Evolutionary conservation across 2,888 invertebrate species (phyloP).

Genomic region (Craniophora ligustri): DNA sequence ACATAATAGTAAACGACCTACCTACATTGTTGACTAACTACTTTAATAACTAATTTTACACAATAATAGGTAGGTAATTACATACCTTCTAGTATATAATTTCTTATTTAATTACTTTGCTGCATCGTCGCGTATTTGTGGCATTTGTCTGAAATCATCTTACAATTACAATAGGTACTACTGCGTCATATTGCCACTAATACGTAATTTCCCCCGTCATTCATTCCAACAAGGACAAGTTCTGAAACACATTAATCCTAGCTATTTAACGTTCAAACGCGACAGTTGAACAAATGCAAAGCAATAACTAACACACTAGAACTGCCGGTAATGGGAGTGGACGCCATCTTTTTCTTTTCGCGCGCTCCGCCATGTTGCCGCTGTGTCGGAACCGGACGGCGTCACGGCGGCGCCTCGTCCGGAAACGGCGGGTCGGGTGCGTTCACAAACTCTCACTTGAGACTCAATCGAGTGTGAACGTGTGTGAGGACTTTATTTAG

Average conservation of each 20-base stretch:
- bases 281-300: slow-evolving; percentile 61
- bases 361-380: slow-evolving; percentile 60
- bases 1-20: too few species aligned
- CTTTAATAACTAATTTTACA: too few species aligned
- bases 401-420: slow-evolving; percentile 77
- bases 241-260: slow-evolving; percentile 45
- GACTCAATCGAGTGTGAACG: slow-evolving; percentile 72
- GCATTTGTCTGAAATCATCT: too few species aligned
- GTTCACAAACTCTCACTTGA: slow-evolving; percentile 75
- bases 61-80: too few species aligned
- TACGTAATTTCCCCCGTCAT: slow-evolving; percentile 18
- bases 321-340: slow-evolving; percentile 71
- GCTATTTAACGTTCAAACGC: slow-evolving; percentile 56
- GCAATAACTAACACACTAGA: slow-evolving; percentile 69
- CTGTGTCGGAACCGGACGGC: slow-evolving; percentile 76
- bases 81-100: too few species aligned
- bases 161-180: slow-evolving; percentile 10
- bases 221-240: slow-evolving; percentile 14
- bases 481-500: slow-evolving; percentile 65
- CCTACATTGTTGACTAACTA: too few species aligned
- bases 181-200: slow-evolving; percentile 3
- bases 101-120: too few species aligned
- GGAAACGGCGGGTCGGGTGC: slow-evolving; percentile 74
- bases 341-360: slow-evolving; percentile 70
- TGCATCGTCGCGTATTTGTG: too few species aligned